Evolutionary conservation across 2,888 invertebrate species (phyloP), one percentile per base, ranked within the genome.

Genomic region (Embidobia sp.): DNA sequence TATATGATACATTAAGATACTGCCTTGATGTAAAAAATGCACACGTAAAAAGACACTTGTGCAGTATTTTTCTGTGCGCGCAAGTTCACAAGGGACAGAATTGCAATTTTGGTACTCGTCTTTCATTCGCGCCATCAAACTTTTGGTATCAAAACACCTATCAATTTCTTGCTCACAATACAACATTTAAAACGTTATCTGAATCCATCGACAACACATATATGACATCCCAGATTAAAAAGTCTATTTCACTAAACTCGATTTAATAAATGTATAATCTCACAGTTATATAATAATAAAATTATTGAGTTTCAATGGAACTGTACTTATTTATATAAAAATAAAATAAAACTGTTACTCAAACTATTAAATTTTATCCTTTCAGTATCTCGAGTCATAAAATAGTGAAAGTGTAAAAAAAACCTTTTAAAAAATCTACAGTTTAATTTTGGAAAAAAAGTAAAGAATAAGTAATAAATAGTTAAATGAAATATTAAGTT

Each of bases 121-220:
- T 69, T 59, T 69, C 59, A 69, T 57, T 59, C 48, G 26, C 59
- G 4, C 42, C 18, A 33, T 19, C 42, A 57, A 5, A 69, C 59
- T 69, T 69, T 69, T 59, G 57, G 69, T 55, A 67, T 67, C 55
- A 55, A 55, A 67, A 67, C 46, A 29, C 46, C 16, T 11, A 55
- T 67, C 35, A 67, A 18, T 37, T 55, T 46, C 11, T 48, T 44
- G 10, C 27, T 46, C 51, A 44, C 16, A 10, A 26, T 37, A 15
- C 18, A 49, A 33, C 10, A 46, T 44, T 46, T 22, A 59, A 16
- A 46, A 33, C 18, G n/a, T 13, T 15, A 35, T 16, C 8, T 37
- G 8, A 3, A 3, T n/a, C 6, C 6, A 22, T 22, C n/a, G n/a
- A n/a, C n/a, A n/a, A 22, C 6, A 37, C 15, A 13, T 15, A 37